A percentile compares a stretch with the other conserved stretches of the same genome.
Conservation (phyloP, 1,140 invertebrate genomes). For the Latrodectus geometricus region DNA sequence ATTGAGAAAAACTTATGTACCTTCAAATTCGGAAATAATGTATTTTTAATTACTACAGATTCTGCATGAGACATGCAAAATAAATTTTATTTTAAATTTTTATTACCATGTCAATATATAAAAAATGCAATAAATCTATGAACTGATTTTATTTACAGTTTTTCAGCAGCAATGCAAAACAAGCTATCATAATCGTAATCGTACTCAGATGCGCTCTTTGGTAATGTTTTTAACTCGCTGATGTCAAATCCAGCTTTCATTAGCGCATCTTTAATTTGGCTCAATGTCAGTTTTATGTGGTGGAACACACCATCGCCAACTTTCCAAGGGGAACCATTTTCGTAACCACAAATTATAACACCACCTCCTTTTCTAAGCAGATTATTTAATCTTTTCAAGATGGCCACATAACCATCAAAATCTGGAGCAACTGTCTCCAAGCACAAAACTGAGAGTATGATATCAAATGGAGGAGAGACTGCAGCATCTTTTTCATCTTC, state of each 20-base stretch:
- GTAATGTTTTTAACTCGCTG: neutral
- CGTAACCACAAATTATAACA: constrained; percentile 12
- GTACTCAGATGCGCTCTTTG: constrained; percentile 5
- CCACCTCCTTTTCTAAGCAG: constrained; percentile 7
- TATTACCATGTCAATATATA: too few species aligned
- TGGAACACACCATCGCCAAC: neutral
- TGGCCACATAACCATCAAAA: constrained; percentile 7
- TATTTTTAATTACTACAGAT: too few species aligned
- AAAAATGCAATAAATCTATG: too few species aligned
- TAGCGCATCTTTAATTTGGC: neutral
- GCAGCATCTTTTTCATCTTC: neutral
- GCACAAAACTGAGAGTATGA: constrained; percentile 11
- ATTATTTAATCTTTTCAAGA: constrained; percentile 19
- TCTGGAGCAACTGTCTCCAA: constrained; percentile 6
- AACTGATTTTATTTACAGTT: neutral
- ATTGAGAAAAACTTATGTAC: too few species aligned
- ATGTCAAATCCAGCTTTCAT: constrained; percentile 3
- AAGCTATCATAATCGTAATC: constrained; percentile 26
- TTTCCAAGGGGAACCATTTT: constrained; percentile 28
- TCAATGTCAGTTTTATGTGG: neutral
- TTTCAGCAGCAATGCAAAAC: constrained; percentile 29
- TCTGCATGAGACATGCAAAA: too few species aligned
- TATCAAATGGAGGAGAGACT: neutral
- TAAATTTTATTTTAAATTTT: too few species aligned
- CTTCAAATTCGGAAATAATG: too few species aligned